Conservation (phyloP, 2,797 vertebrate species). For the Bradypus variegatus region DNA sequence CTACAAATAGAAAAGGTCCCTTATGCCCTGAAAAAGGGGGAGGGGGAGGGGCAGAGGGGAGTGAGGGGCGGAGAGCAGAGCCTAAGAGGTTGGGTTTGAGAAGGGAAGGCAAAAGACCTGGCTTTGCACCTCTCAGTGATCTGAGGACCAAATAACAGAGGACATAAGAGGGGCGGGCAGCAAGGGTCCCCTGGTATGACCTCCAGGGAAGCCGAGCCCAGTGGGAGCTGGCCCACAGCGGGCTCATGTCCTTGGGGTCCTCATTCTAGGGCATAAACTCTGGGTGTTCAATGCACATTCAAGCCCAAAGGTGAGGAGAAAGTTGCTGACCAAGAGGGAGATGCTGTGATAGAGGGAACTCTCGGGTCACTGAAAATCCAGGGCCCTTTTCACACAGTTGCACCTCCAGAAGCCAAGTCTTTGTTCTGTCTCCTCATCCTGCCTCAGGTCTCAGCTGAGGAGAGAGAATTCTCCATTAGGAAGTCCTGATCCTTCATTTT, state of each 20-base stretch:
- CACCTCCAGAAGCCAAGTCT: conserved; percentile 46
- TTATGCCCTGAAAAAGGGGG: conserved; percentile 57
- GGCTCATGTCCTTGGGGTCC: background rate
- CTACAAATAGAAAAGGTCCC: conserved; percentile 69
- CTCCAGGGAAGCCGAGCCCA: background rate
- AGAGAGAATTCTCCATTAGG: background rate
- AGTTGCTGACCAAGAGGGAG: conserved; percentile 15
- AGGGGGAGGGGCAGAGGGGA: conserved; percentile 43
- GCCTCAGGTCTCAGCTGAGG: conserved; percentile 4
- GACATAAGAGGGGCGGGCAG: background rate
- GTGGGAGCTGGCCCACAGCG: background rate
- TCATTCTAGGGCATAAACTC: conserved; percentile 8
- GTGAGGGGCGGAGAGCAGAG: conserved; percentile 37
- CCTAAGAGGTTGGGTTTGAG: conserved; percentile 43
- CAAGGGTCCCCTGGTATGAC: background rate
- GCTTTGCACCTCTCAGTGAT: background rate
- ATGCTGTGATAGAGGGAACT: background rate
- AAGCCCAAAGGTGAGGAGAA: conserved; percentile 43
- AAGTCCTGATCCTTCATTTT: conserved; percentile 47
- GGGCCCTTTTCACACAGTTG: background rate
- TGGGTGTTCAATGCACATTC: background rate
- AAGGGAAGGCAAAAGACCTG: conserved; percentile 13
- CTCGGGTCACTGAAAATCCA: background rate
- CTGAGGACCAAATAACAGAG: background rate
- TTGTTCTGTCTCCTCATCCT: conserved; percentile 38